These are phyloP conservation scores for Oreochromis mossambicus DNA, from an alignment of 2,797 vertebrate species.

Conservation along the genomic window DNA sequence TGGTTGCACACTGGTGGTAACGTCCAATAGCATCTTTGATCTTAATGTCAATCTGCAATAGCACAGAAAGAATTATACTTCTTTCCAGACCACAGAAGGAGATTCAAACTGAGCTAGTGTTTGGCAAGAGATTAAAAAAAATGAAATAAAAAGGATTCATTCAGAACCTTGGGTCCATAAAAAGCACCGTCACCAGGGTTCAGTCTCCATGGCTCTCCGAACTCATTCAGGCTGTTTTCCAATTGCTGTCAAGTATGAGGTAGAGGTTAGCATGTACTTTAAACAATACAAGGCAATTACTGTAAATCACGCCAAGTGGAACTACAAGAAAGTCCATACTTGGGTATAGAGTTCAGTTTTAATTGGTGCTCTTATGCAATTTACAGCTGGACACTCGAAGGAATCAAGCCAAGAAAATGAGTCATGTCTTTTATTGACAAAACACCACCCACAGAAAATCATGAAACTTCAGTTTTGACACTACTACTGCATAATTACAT, in stretches of 20 bases:
- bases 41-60: conserved; percentile 88
- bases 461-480: conserved; percentile 3
- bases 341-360: background rate
- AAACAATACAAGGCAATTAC: background rate
- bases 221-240: conserved; percentile 87
- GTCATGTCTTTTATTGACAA: background rate
- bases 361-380: background rate
- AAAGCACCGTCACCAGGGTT: conserved; percentile 94
- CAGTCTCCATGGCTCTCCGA: conserved; percentile 89
- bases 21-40: conserved; percentile 94
- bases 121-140: background rate
- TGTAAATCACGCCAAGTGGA: background rate
- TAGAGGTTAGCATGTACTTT: background rate
- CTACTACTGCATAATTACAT: conserved; percentile 4
- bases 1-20: conserved; percentile 94
- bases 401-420: background rate
- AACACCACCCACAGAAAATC: background rate
- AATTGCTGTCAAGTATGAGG: conserved; percentile 80
- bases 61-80: background rate
- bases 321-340: background rate
- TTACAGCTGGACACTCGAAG: background rate
- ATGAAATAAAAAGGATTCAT: background rate
- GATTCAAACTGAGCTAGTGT: background rate
- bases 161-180: conserved; percentile 92
- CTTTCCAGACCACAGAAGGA: background rate